Percentiles rank a stretch among this genome's conserved stretches.
These are phyloP conservation scores for Ormyrus labotus DNA, from an alignment of 2,888 invertebrate genomes.

Conservation along the genomic window DNA sequence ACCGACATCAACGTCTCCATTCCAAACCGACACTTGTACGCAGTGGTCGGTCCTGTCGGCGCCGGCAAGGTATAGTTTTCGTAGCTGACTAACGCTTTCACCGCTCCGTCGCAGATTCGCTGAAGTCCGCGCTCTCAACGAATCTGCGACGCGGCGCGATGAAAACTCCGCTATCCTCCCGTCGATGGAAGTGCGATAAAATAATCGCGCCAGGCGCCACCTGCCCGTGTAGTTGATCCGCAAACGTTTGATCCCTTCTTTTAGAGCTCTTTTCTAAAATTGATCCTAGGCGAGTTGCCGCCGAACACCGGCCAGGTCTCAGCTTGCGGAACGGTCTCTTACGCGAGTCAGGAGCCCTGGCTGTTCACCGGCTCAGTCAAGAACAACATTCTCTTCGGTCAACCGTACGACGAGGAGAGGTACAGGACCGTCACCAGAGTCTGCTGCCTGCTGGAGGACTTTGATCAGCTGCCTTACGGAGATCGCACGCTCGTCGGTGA, in stretches of 20 bases:
- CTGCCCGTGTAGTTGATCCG: slow-evolving; percentile 29
- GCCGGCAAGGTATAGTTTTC: slow-evolving; percentile 83
- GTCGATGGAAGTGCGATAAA: too few species aligned
- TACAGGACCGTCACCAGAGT: slow-evolving; percentile 79
- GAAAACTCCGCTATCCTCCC: too few species aligned
- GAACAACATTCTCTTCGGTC: slow-evolving; percentile 91
- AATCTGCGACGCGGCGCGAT: too few species aligned
- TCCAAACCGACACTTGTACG: slow-evolving; percentile 81
- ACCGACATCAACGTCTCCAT: slow-evolving; percentile 78
- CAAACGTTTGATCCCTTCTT: slow-evolving; percentile 39
- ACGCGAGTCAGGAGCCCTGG: slow-evolving; percentile 92
- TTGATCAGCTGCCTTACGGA: slow-evolving; percentile 83
- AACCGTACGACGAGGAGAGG: slow-evolving; percentile 79
- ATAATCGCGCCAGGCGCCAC: too few species aligned
- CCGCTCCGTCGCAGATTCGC: not conserved
- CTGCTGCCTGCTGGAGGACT: slow-evolving; percentile 82
- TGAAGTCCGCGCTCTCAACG: too few species aligned
- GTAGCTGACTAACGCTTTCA: too few species aligned
- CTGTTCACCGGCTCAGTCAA: slow-evolving; percentile 85
- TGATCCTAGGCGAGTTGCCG: slow-evolving; percentile 85
- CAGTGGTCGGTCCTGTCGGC: slow-evolving; percentile 92
- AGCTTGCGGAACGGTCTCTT: slow-evolving; percentile 82
- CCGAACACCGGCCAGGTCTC: slow-evolving; percentile 80
- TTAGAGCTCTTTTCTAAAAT: slow-evolving; percentile 81
- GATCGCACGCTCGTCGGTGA: slow-evolving; percentile 88